These are phyloP conservation scores for Athene cunicularia DNA, from an alignment of 2,113 vertebrate species.

Conservation along the genomic window DNA sequence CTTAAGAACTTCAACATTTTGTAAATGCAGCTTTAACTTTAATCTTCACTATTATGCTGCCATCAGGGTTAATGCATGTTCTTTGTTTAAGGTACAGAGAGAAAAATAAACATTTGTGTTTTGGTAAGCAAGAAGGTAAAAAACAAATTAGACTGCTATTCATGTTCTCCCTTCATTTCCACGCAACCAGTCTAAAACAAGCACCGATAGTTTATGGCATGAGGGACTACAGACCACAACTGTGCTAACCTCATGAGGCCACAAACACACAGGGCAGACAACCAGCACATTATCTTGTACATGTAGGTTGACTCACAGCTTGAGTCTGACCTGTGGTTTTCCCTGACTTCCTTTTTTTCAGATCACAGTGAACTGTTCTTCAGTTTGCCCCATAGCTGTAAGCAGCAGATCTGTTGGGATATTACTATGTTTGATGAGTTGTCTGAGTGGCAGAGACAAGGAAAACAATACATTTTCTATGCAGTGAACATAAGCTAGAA, in stretches of 20 bases:
- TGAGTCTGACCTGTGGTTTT: not conserved
- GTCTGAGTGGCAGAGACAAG: not conserved
- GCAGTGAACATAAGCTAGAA: not conserved
- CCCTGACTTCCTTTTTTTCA: not conserved
- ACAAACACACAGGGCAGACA: not conserved
- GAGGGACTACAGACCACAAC: not conserved
- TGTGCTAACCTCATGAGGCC: not conserved
- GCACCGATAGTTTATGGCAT: not conserved
- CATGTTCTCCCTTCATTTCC: not conserved
- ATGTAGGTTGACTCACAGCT: not conserved
- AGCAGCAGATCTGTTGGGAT: not conserved
- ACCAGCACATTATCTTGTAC: not conserved
- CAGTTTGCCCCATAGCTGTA: not conserved
- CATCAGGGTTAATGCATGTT: not conserved
- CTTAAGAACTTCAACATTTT: not conserved
- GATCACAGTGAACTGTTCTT: not conserved
- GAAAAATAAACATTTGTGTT: not conserved
- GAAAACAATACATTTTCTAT: not conserved
- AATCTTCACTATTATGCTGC: not conserved
- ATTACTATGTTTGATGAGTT: not conserved
- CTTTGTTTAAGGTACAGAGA: not conserved
- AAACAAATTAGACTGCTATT: not conserved
- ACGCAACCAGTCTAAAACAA: not conserved
- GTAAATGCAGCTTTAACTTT: not conserved
- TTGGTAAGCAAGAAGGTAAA: not conserved